Percentiles rank a stretch among this genome's conserved stretches.
Conservation (phyloP, 2,113 vertebrate species). For the Ranitomeya variabilis region DNA sequence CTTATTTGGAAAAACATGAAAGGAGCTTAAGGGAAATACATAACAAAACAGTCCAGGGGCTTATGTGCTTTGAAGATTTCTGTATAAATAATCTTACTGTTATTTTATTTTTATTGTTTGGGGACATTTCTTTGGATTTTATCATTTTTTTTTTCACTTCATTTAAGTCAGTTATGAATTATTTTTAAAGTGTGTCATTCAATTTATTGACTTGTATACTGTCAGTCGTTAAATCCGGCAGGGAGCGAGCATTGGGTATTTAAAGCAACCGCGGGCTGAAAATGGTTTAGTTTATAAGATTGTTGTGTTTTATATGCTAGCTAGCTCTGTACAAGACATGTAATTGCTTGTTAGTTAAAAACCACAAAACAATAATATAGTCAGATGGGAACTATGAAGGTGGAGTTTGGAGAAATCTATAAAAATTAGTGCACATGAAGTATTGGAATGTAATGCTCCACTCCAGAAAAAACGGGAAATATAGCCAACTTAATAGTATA, state of each 20-base stretch:
- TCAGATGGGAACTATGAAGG: not conserved
- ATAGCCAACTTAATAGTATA: no score
- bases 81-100: conserved; percentile 60
- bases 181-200: conserved; percentile 23
- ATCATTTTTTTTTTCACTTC: conserved; percentile 32
- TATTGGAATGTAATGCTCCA: no score
- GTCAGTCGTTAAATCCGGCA: not conserved
- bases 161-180: conserved; percentile 36
- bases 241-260: not conserved
- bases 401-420: not conserved
- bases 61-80: conserved; percentile 68
- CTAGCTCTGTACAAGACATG: not conserved
- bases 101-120: conserved; percentile 56
- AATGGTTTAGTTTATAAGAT: not conserved
- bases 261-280: not conserved
- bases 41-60: conserved; percentile 67
- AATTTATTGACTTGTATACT: conserved; percentile 27
- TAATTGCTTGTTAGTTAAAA: not conserved
- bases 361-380: conserved; percentile 11
- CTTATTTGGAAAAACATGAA: conserved; percentile 73
- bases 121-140: conserved; percentile 57
- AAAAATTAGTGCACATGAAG: no score
- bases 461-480: no score
- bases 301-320: not conserved
- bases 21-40: conserved; percentile 65